Evolutionary conservation across 2,888 invertebrate species (phyloP), one percentile per base, ranked within the genome.

Genomic region (Spisula solida): DNA sequence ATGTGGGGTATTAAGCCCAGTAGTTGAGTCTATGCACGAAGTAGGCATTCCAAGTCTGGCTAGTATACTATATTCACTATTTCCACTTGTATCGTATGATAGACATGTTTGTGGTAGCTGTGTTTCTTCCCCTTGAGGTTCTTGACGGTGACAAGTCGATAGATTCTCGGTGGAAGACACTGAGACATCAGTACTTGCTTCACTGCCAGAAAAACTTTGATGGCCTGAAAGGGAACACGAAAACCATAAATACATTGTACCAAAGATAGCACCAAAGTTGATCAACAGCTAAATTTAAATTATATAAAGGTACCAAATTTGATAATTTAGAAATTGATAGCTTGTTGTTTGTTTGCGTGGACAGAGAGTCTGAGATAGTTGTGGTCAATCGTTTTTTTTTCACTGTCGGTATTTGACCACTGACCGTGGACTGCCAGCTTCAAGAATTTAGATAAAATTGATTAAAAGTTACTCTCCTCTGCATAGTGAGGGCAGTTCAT

Each of bases 91-190:
- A 75, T 95, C 94, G 47, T 93, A 93, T 5, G 92, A 89, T 34
- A 88, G 80, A 81, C 88, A 91, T 78, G 85, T 87, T 79, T 91
- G 90, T 34, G 87, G 92, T 5, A 94, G 84, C 48, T 94, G 94
- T 81, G 95, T 95, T 96, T 99, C 99, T 97, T 99, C 98, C 0
- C 99, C 99, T 96, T 99, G 99, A 0, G 99, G 99, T 96, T 99
- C 99, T 95, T 98, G 98, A 60, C 99, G 97, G 79, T 93, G 94
- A 41, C 94, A 93, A 1, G 94, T 94, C 29, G 95, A 98, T 92
- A 99, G 97, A 97, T 98, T 99, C 97, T 99, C 98, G 94, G 98
- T 98, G 25, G 98, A 98, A 5, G 98, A 98, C 82, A 96, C 93
- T 20, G 98, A 98, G 88, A 98, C 98, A 97, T 98, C 98, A 20